phyloP scores from a whole-genome alignment of 2,888 invertebrate species.

The Protonemura montana region DNA sequence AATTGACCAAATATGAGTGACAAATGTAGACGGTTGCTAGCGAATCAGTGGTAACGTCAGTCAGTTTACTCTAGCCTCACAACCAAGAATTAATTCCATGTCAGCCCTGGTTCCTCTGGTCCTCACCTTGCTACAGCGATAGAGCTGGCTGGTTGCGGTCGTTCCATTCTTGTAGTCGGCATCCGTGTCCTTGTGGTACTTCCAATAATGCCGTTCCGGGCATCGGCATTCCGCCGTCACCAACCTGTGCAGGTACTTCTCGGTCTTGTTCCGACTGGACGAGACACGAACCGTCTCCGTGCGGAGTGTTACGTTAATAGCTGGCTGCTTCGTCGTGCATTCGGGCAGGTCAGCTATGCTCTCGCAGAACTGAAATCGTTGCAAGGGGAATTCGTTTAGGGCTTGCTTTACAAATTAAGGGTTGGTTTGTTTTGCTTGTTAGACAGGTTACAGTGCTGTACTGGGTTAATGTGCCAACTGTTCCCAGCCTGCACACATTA shows the following conservation, averaged over 20 bases:
- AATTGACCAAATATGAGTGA: too few species aligned
- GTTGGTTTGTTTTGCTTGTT: too few species aligned
- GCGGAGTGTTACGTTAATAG: conserved; percentile 58
- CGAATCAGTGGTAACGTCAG: too few species aligned
- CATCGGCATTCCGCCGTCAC: conserved; percentile 56
- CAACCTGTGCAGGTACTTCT: background rate
- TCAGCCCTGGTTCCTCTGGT: too few species aligned
- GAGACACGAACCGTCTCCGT: background rate
- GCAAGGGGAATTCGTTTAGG: background rate
- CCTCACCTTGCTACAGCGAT: conserved; percentile 59
- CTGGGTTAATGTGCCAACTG: too few species aligned
- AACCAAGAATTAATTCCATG: too few species aligned
- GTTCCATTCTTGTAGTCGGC: conserved; percentile 52
- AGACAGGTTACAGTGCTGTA: too few species aligned
- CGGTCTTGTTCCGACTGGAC: conserved; percentile 20
- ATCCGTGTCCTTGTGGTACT: conserved; percentile 51
- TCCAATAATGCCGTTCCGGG: conserved; percentile 64
- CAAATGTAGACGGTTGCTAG: too few species aligned
- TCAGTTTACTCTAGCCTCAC: too few species aligned
- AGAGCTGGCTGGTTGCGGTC: conserved; percentile 55
- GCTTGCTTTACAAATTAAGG: too few species aligned
- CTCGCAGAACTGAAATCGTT: conserved; percentile 63
- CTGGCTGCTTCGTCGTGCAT: conserved; percentile 55
- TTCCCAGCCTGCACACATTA: too few species aligned
- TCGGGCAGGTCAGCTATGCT: conserved; percentile 55